Evolutionary conservation across 2,113 vertebrate species (phyloP).

Genomic region (Chloropsis hardwickii): DNA sequence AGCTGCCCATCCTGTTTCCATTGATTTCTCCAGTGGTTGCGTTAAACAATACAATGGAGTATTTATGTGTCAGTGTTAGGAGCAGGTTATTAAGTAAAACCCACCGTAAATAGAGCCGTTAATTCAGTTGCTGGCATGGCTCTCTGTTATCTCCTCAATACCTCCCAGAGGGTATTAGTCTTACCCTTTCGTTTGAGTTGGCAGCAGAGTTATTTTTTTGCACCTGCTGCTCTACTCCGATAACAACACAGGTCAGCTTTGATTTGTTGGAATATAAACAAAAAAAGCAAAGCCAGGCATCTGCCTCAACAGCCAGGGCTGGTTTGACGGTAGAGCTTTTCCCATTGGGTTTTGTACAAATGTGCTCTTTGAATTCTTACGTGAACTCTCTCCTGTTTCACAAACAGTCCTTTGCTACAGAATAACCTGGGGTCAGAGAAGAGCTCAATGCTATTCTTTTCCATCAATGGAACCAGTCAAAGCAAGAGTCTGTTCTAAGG

Average conservation of each 20-base stretch:
- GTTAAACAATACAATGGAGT: slow-evolving; percentile 71
- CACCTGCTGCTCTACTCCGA: slow-evolving; percentile 79
- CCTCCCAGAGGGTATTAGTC: slow-evolving; percentile 75
- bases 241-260: slow-evolving; percentile 77
- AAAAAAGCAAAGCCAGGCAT: slow-evolving; percentile 78
- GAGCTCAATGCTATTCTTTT: slow-evolving; percentile 33
- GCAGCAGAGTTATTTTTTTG: slow-evolving; percentile 75
- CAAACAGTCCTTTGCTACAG: neutral
- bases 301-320: slow-evolving; percentile 72
- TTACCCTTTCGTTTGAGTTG: slow-evolving; percentile 77
- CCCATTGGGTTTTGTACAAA: slow-evolving; percentile 65
- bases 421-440: neutral
- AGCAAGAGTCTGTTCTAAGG: neutral
- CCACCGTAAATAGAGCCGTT: slow-evolving; percentile 75
- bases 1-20: slow-evolving; percentile 50
- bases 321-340: slow-evolving; percentile 57
- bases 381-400: neutral
- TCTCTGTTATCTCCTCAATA: slow-evolving; percentile 74
- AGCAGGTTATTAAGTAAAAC: slow-evolving; percentile 72
- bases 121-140: slow-evolving; percentile 75
- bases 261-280: slow-evolving; percentile 82
- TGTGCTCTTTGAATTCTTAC: slow-evolving; percentile 27
- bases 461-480: slow-evolving; percentile 1
- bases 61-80: slow-evolving; percentile 68
- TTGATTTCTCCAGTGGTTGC: slow-evolving; percentile 33